These are phyloP conservation scores for Scylla paramamosain DNA, from an alignment of 1,140 invertebrate genomes.

Conservation along the genomic window DNA sequence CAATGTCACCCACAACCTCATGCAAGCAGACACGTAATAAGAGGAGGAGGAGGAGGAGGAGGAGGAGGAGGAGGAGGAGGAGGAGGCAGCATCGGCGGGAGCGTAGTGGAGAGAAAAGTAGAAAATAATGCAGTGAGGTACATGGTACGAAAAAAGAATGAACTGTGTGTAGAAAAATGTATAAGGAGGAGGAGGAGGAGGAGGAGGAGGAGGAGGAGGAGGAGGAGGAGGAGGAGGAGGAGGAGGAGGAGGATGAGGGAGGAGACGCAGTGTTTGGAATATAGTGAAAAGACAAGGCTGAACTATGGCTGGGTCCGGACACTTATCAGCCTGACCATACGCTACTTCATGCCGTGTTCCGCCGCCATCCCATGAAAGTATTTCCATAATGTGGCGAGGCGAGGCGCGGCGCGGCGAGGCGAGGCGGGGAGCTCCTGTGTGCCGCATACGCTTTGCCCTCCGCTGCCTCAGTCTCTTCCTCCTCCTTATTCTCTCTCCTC, in stretches of 20 bases:
- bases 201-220: neutral
- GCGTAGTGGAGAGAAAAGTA: neutral
- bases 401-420: neutral
- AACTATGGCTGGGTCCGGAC: conserved; percentile 5
- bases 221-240: neutral
- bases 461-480: neutral
- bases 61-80: neutral
- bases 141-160: neutral
- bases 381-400: conserved; percentile 2
- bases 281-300: neutral
- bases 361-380: neutral
- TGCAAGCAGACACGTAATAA: neutral
- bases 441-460: too few relatives aligned
- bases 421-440: neutral
- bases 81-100: neutral
- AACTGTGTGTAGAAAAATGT: neutral
- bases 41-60: neutral
- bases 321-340: neutral
- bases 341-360: neutral
- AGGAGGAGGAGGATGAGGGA: neutral
- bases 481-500: neutral
- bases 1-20: neutral
- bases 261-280: neutral
- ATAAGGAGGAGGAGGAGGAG: neutral
- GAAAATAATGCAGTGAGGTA: too few relatives aligned